phyloP scores from a whole-genome alignment of 2,113 vertebrate genomes.

The Herpailurus yagouaroundi region DNA sequence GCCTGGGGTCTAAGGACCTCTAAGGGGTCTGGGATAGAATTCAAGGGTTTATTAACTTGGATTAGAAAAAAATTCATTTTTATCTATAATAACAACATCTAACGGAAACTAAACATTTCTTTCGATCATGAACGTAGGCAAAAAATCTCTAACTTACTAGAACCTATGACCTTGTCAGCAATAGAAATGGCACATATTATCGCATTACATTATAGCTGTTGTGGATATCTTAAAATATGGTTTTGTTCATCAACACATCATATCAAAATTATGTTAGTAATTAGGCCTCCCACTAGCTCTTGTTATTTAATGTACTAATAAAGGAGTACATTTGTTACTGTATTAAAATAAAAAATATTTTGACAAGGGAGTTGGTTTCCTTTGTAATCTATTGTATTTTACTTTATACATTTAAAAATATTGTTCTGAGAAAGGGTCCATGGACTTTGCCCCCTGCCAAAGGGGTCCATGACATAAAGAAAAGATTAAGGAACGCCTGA shows the following conservation, averaged over 20 bases:
- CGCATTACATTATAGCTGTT: background rate
- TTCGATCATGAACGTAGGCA: background rate
- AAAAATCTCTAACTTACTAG: background rate
- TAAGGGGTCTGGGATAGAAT: background rate
- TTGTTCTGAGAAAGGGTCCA: background rate
- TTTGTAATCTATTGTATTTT: background rate
- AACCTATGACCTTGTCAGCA: background rate
- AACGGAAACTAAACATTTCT: background rate
- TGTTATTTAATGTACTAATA: background rate
- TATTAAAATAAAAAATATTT: constrained; percentile 10
- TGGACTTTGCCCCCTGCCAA: background rate
- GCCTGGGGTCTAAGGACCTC: background rate
- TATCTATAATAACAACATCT: background rate
- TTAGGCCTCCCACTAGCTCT: background rate
- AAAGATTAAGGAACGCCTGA: background rate
- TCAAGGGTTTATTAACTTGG: background rate
- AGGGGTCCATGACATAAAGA: background rate
- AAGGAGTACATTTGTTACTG: background rate
- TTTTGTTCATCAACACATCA: background rate
- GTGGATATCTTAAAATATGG: background rate
- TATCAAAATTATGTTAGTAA: background rate
- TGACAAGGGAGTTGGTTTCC: background rate
- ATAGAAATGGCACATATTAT: background rate
- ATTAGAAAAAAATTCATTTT: background rate
- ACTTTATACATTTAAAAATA: background rate